These are phyloP conservation scores for Schizotus pectinicornis DNA, from an alignment of 2,888 invertebrate species.

Conservation along the genomic window DNA sequence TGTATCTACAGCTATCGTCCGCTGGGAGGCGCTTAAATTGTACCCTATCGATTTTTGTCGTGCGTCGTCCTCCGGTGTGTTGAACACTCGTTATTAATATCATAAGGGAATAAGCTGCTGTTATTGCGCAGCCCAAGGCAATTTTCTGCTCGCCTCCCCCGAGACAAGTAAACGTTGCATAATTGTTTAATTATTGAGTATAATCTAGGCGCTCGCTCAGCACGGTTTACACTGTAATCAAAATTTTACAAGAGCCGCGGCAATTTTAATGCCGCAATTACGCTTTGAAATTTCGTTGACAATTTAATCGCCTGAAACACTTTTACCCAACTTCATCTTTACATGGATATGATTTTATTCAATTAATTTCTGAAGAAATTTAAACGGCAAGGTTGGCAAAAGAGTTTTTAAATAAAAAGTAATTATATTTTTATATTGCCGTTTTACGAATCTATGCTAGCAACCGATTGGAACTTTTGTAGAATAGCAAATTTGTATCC, in stretches of 20 bases:
- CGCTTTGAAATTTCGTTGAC: too few relatives aligned
- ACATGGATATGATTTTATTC: too few relatives aligned
- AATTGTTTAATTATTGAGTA: slow-evolving; percentile 62
- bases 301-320: too few relatives aligned
- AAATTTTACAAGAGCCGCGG: slow-evolving; percentile 29
- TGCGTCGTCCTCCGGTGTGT: background rate
- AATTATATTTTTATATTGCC: too few relatives aligned
- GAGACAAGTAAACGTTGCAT: slow-evolving; percentile 59
- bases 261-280: background rate
- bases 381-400: too few relatives aligned
- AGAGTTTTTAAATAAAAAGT: too few relatives aligned
- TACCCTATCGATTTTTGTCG: background rate
- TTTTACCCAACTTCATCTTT: too few relatives aligned
- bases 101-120: slow-evolving; percentile 60
- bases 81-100: slow-evolving; percentile 56
- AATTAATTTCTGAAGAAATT: too few relatives aligned
- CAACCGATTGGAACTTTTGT: slow-evolving; percentile 1
- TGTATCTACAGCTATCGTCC: background rate
- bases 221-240: slow-evolving; percentile 40
- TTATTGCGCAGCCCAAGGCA: slow-evolving; percentile 59
- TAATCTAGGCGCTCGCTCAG: slow-evolving; percentile 54
- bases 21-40: background rate
- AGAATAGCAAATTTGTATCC: background rate
- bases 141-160: slow-evolving; percentile 54
- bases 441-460: too few relatives aligned